Evolutionary conservation across 2,888 invertebrate species (phyloP).

Genomic region (Beris chalybata): DNA sequence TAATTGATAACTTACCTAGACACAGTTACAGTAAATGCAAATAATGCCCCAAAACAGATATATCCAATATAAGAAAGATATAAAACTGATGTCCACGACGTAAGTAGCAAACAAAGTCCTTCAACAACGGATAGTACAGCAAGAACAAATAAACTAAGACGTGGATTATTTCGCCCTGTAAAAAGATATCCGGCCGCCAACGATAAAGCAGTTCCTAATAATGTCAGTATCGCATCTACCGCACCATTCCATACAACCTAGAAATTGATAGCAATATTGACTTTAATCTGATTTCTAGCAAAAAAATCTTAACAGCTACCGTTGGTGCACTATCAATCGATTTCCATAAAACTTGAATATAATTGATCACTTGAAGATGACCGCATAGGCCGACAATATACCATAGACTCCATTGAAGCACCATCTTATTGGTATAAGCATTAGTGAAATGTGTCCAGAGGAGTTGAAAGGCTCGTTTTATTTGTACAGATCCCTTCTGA

Average conservation of each 20-base stretch:
- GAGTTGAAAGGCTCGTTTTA: slow-evolving; percentile 44
- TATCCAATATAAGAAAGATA: slow-evolving; percentile 76
- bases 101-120: slow-evolving; percentile 61
- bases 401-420: slow-evolving; percentile 77
- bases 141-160: slow-evolving; percentile 56
- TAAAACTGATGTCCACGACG: slow-evolving; percentile 63
- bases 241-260: slow-evolving; percentile 67
- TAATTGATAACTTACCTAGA: slow-evolving; percentile 56
- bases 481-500: slow-evolving; percentile 47
- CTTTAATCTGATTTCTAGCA: background rate
- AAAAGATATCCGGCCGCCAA: slow-evolving; percentile 59
- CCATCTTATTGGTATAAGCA: slow-evolving; percentile 64
- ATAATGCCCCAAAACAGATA: slow-evolving; percentile 73
- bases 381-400: slow-evolving; percentile 74
- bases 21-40: slow-evolving; percentile 78
- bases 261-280: background rate
- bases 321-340: slow-evolving; percentile 55
- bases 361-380: slow-evolving; percentile 70
- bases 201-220: slow-evolving; percentile 67
- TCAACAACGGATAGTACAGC: slow-evolving; percentile 60
- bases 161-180: slow-evolving; percentile 48
- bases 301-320: slow-evolving; percentile 39
- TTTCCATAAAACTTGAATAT: slow-evolving; percentile 74
- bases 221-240: slow-evolving; percentile 76
- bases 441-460: slow-evolving; percentile 63